Evolutionary conservation across 2,797 vertebrate species (phyloP).

Genomic region (Danionella dracula): DNA sequence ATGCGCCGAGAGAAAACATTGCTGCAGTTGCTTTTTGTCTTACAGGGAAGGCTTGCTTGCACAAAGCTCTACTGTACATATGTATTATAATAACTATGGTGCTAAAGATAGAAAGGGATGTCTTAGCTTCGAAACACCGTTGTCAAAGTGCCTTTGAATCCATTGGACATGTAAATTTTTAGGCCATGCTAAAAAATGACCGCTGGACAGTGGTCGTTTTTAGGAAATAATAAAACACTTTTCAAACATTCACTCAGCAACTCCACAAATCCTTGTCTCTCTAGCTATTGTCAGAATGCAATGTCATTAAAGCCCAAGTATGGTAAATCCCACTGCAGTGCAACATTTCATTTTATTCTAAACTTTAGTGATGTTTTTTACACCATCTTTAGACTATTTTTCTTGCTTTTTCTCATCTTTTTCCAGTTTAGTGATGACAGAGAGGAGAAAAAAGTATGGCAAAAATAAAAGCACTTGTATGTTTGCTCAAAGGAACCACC

Average conservation of each 20-base stretch:
- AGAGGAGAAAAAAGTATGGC: too few relatives aligned
- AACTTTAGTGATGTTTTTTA: too few relatives aligned
- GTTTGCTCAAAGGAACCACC: too few relatives aligned
- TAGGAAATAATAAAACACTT: constrained; percentile 54
- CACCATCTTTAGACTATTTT: too few relatives aligned
- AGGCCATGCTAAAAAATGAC: constrained; percentile 46
- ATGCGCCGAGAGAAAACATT: constrained; percentile 41
- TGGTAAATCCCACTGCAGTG: background rate
- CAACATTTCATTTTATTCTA: too few relatives aligned
- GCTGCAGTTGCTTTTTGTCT: constrained; percentile 40
- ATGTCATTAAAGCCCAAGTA: constrained; percentile 24
- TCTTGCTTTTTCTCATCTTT: too few relatives aligned
- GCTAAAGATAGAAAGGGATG: constrained; percentile 48
- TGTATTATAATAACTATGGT: constrained; percentile 50
- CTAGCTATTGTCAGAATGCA: constrained; percentile 43
- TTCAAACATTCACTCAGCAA: constrained; percentile 47
- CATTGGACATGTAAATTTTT: constrained; percentile 49
- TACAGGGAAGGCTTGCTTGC: constrained; percentile 44
- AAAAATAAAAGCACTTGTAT: too few relatives aligned
- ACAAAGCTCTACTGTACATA: constrained; percentile 47
- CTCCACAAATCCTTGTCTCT: constrained; percentile 50
- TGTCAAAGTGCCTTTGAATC: constrained; percentile 54
- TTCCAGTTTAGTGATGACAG: too few relatives aligned
- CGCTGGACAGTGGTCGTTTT: constrained; percentile 38
- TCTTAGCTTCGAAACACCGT: constrained; percentile 44